These are phyloP conservation scores for Gymnopithys bicolor DNA, from an alignment of 2,797 vertebrate genomes.

Conservation along the genomic window DNA sequence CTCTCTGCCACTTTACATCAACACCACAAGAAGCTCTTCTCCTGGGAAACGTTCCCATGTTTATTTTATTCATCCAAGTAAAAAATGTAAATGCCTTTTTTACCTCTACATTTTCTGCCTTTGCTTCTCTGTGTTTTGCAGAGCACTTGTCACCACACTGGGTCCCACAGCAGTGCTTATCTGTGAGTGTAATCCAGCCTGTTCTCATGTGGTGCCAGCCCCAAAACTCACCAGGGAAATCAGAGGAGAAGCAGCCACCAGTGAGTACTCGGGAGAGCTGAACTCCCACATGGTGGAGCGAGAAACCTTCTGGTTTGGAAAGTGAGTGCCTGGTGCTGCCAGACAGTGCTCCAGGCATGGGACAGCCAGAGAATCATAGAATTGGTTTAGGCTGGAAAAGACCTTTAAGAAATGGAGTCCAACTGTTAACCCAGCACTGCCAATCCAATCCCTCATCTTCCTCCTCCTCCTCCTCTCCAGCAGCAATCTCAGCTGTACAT, in stretches of 20 bases:
- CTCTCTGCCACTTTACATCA: neutral
- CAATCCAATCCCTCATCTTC: neutral
- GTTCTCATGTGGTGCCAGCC: neutral
- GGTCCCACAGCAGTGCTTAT: neutral
- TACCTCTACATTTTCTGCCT: neutral
- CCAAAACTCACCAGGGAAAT: neutral
- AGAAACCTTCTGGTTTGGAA: neutral
- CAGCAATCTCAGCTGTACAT: fast-evolving
- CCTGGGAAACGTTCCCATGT: constrained; percentile 32
- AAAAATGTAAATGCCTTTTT: constrained; percentile 19
- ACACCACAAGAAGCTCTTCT: constrained; percentile 7
- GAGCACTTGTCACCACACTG: neutral
- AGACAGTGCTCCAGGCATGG: fast-evolving
- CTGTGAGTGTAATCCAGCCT: neutral
- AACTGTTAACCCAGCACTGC: fast-evolving
- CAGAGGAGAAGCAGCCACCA: neutral
- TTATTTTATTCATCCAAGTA: constrained; percentile 36
- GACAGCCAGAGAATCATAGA: too few relatives aligned
- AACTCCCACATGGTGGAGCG: neutral
- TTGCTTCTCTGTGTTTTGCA: neutral
- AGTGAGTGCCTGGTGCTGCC: neutral
- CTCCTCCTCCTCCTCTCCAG: neutral
- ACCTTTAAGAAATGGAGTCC: neutral
- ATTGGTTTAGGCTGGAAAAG: neutral
- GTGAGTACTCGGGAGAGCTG: neutral